These are phyloP conservation scores for Julus scanicus DNA, from an alignment of 2,888 invertebrate species.

Conservation along the genomic window DNA sequence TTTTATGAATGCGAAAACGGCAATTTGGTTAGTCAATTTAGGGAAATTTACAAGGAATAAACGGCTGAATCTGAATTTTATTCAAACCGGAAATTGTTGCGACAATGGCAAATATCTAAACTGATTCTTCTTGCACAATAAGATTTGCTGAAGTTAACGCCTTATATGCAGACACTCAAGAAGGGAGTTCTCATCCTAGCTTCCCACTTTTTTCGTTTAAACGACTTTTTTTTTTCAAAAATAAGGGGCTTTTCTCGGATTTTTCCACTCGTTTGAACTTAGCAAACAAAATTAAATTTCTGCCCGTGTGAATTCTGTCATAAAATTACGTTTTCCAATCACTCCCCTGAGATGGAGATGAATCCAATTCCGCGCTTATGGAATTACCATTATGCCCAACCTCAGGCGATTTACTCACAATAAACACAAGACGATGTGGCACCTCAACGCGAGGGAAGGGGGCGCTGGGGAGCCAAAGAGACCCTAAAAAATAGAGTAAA, in stretches of 20 bases:
- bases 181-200: background rate
- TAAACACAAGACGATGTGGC: slow-evolving; percentile 48
- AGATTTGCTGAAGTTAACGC: background rate
- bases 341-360: slow-evolving; percentile 50
- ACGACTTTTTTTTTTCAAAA: slow-evolving; percentile 13
- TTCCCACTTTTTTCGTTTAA: slow-evolving; percentile 11
- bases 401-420: slow-evolving; percentile 54
- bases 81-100: slow-evolving; percentile 26
- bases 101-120: background rate
- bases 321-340: slow-evolving; percentile 55
- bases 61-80: slow-evolving; percentile 42
- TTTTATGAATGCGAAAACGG: slow-evolving; percentile 20
- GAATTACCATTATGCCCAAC: slow-evolving; percentile 49
- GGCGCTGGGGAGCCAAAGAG: background rate
- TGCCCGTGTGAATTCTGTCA: slow-evolving; percentile 55
- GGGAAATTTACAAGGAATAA: background rate
- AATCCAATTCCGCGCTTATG: slow-evolving; percentile 41
- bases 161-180: background rate
- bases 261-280: slow-evolving; percentile 52
- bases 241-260: slow-evolving; percentile 25
- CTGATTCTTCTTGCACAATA: background rate
- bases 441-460: background rate
- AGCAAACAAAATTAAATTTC: slow-evolving; percentile 56
- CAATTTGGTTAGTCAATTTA: slow-evolving; percentile 17
- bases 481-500: background rate